Percentiles rank a stretch among this genome's conserved stretches.
phyloP scores from a whole-genome alignment of 2,888 invertebrate genomes.

The Drosophila limbata region DNA sequence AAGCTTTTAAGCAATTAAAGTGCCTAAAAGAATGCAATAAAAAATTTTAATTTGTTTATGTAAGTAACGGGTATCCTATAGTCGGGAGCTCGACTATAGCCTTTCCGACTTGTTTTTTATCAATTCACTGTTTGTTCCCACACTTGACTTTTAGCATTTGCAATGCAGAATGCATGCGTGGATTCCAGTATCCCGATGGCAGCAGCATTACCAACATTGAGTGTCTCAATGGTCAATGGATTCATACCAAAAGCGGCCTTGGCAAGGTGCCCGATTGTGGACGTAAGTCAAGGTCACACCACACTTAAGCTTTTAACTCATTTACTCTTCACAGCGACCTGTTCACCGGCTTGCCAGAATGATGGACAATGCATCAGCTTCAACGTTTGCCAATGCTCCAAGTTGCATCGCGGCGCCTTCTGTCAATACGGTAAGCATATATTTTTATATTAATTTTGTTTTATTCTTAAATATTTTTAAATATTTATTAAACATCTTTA shows the following conservation, averaged over 20 bases:
- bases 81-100: too few species aligned
- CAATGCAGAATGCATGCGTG: slow-evolving; percentile 88
- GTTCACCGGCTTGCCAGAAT: slow-evolving; percentile 91
- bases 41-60: too few species aligned
- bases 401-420: slow-evolving; percentile 86
- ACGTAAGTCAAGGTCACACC: slow-evolving; percentile 86
- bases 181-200: slow-evolving; percentile 91
- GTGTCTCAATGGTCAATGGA: slow-evolving; percentile 90
- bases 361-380: slow-evolving; percentile 92
- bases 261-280: slow-evolving; percentile 89
- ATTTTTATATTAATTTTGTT: not conserved
- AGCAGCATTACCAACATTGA: slow-evolving; percentile 89
- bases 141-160: slow-evolving; percentile 86
- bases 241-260: slow-evolving; percentile 88
- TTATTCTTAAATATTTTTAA: too few species aligned
- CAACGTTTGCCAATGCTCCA: slow-evolving; percentile 92
- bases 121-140: not conserved
- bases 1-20: too few species aligned
- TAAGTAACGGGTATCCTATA: too few species aligned
- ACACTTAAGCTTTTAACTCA: not conserved
- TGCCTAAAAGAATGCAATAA: too few species aligned
- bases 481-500: not conserved
- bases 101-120: too few species aligned
- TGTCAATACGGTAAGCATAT: slow-evolving; percentile 82
- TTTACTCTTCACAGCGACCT: slow-evolving; percentile 86